Evolutionary conservation across 2,113 vertebrate genomes (phyloP).

Genomic region (Mormyrus lacerda): DNA sequence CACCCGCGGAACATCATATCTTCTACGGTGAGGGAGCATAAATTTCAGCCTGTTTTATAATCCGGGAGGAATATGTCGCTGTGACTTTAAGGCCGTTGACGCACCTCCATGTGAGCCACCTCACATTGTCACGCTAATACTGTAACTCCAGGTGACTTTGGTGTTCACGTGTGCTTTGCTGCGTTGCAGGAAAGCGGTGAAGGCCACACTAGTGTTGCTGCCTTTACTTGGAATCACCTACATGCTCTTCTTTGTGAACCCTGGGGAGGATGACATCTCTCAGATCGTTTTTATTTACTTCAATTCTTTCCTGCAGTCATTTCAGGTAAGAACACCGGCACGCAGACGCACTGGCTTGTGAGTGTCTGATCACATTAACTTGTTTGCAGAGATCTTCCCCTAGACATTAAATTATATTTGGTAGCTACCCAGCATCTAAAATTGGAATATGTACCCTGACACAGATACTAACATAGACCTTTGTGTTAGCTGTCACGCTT

Average conservation of each 20-base stretch:
- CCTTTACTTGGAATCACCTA: slow-evolving; percentile 94
- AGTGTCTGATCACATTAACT: background rate
- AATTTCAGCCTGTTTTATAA: background rate
- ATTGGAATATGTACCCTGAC: background rate
- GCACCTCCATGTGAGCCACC: background rate
- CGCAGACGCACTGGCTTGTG: background rate
- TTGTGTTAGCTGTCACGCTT: background rate
- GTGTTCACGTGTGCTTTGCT: background rate
- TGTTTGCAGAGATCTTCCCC: background rate
- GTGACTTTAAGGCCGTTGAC: background rate
- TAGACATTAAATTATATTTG: background rate
- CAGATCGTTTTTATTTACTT: slow-evolving; percentile 98
- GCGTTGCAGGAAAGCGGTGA: slow-evolving; percentile 85
- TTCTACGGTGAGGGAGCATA: background rate
- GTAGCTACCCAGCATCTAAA: background rate
- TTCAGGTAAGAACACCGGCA: slow-evolving; percentile 73
- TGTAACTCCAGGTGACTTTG: background rate
- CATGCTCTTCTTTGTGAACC: slow-evolving; percentile 96
- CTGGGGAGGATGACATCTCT: slow-evolving; percentile 89
- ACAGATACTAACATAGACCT: background rate
- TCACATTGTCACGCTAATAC: background rate
- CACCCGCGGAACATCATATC: background rate
- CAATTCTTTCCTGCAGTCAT: slow-evolving; percentile 96
- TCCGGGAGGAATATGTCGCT: background rate
- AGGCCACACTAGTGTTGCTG: slow-evolving; percentile 87